Evolutionary conservation across 2,888 invertebrate genomes (phyloP), one percentile per base, ranked within the genome.

Genomic region (Scaptomyza polygonia): DNA sequence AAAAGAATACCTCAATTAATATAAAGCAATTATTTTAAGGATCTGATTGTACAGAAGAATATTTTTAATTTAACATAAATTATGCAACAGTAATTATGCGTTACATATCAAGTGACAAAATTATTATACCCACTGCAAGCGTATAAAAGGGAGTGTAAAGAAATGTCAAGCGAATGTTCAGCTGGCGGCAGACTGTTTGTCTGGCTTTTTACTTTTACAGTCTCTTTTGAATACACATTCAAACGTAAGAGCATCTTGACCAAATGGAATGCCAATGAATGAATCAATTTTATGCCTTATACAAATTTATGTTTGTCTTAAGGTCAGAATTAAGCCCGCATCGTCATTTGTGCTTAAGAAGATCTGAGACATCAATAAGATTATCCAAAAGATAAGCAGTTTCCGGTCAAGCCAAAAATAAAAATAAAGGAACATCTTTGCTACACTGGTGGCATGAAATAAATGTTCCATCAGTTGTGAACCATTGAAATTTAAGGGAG

Each of bases 341-440:
- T 72, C 67, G 86, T 72, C 67, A 78, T 75, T 77, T 74, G 76
- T 55, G 69, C 47, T 63, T 59, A 54, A 58, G 47, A 61, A 70
- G 70, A 77, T 81, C 71, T 67, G 65, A 74, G 84, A 83, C 78
- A 88, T 89, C 77, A 79, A 71, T 73, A 71, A 89, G 90, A 90
- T 90, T 77, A 87, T 79, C 87, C 79, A 76, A 58, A 58, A 84
- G 90, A 90, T 90, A 90, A 90, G 67, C 81, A 77, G 84, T 89
- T 89, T 90, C 89, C 90, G 90, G 90, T 82, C 86, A 81, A 84
- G 53, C 42, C 67, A 53, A 77, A 77, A 77, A 67, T 69, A 78
- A 80, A 78, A 80, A 73, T 66, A 70, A 70, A 72, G 72, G 68
- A 71, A 64, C 40, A 55, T 25, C 57, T 43, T 34, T 43, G 0